Evolutionary conservation across 2,888 invertebrate genomes (phyloP).

Genomic region (Mechanitis mazaeus): DNA sequence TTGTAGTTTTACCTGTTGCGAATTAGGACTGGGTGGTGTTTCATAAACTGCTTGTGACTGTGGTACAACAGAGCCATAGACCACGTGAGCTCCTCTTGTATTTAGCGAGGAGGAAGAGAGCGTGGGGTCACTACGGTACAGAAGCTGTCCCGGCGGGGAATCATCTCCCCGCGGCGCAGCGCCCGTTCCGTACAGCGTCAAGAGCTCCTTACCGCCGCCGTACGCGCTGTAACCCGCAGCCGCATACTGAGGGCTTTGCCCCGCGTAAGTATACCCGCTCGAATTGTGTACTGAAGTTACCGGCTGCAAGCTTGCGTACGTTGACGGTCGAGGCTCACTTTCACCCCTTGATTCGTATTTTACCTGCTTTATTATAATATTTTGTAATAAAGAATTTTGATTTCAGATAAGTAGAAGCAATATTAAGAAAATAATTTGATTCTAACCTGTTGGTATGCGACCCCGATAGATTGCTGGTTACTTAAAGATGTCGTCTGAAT

Average conservation of each 20-base stretch:
- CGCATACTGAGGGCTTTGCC: slow-evolving; percentile 57
- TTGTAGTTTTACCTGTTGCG: slow-evolving; percentile 63
- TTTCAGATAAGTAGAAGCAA: background rate
- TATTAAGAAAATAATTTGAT: background rate
- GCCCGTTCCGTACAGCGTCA: slow-evolving; percentile 47
- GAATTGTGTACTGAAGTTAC: slow-evolving; percentile 71
- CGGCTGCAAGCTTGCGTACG: slow-evolving; percentile 80
- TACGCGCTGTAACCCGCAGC: slow-evolving; percentile 43
- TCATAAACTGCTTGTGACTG: slow-evolving; percentile 72
- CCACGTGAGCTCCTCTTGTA: slow-evolving; percentile 70
- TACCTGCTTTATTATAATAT: slow-evolving; percentile 31
- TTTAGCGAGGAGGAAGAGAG: slow-evolving; percentile 78
- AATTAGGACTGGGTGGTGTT: slow-evolving; percentile 75
- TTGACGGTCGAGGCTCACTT: slow-evolving; percentile 59
- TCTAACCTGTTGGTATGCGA: slow-evolving; percentile 58
- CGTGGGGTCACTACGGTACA: slow-evolving; percentile 82
- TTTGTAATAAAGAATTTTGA: background rate
- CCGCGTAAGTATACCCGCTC: slow-evolving; percentile 51
- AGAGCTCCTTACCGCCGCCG: slow-evolving; percentile 37
- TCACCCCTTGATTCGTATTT: slow-evolving; percentile 68
- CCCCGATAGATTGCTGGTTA: slow-evolving; percentile 61
- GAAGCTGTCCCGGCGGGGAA: slow-evolving; percentile 75
- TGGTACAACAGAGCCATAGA: slow-evolving; percentile 64
- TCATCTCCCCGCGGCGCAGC: slow-evolving; percentile 57
- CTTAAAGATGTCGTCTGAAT: slow-evolving; percentile 59